Evolutionary conservation across 2,797 vertebrate genomes (phyloP), one percentile per base, ranked within the genome.

Genomic region (Sebastiscus tertius): DNA sequence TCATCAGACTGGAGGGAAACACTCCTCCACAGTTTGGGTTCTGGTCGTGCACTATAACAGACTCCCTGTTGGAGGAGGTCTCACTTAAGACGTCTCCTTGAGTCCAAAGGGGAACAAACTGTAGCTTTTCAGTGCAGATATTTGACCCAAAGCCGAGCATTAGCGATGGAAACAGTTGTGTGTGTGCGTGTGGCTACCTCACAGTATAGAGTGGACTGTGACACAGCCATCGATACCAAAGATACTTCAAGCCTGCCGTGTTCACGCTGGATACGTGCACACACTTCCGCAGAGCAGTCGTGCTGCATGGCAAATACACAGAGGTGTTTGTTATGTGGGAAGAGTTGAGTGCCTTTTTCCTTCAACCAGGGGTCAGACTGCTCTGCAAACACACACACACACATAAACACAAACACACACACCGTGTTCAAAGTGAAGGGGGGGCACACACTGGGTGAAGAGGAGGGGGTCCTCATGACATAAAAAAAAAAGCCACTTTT

Each of bases 151-250:
- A 88, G 42, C 54, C 60, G 60, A 84, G 64, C 34, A 79, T 95
- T 95, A 95, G 93, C 92, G 95, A 94, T 92, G 95, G 96, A 95
- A 96, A 95, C 95, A 88, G 94, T 95, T 92, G 96, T 82, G 70
- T 58, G 73, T 61, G 77, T 85, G 73, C 58, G 81, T 75, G 75
- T 84, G 87, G 96, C 97, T 98, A 97, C 97, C 97, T 98, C 97
- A 97, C 96, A 96, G 95, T 96, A 94, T 92, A 95, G 96, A 97
- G 96, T 96, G 97, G 96, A 96, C 95, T 94, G 92, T 95, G 91
- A 95, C 95, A 96, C 97, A 96, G 97, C 96, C 93, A 92, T 96
- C 95, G 94, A 97, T 97, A 99, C 98, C 98, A 99, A 99, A 99
- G 97, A 98, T 97, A 97, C 94, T 95, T 96, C 92, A 94, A 79